Evolutionary conservation across 1,140 invertebrate species (phyloP), one percentile per base, ranked within the genome.

Genomic region (Popillia japonica): DNA sequence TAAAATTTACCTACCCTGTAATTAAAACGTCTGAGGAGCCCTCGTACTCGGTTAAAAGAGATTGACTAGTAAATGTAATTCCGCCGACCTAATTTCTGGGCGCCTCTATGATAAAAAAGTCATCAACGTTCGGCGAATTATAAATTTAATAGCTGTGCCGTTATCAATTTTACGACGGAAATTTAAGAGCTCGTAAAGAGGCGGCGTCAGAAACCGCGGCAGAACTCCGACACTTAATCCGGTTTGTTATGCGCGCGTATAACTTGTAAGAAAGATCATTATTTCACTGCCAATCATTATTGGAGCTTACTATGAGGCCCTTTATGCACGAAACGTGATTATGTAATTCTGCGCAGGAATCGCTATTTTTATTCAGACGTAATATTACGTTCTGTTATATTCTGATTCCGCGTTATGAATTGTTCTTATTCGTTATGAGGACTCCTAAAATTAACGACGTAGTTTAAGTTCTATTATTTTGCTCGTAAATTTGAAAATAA

Each of bases 101-200:
- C 48, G 48, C 14, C 48, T 55, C 48, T n/a, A 55, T 55, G 48
- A 55, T 55, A 55, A 55, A 55, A 55, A 55, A 55, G 48, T 55
- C 48, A 55, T 55, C 17, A 55, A 3, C 48, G 48, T 55, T 55
- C 48, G 48, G 48, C 48, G 48, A 55, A 55, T 55, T 55, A 55
- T 55, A 55, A 55, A 55, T 55, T 55, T 55, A 55, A 55, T 55
- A 55, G 48, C 4, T 55, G 17, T 17, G 48, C 14, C 48, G 48
- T 17, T 55, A 55, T 55, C 48, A 55, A 55, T 55, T 55, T 55
- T 55, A 55, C 48, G 48, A 55, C 11, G 48, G 48, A 55, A 55
- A 55, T 55, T 55, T 55, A 55, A 14, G 48, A 55, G 11, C 48
- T 55, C 48, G 48, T 55, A 55, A 55, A 55, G 44, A 48, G 27